phyloP scores from a whole-genome alignment of 2,888 invertebrate species.

The Agonopterix heracliana region DNA sequence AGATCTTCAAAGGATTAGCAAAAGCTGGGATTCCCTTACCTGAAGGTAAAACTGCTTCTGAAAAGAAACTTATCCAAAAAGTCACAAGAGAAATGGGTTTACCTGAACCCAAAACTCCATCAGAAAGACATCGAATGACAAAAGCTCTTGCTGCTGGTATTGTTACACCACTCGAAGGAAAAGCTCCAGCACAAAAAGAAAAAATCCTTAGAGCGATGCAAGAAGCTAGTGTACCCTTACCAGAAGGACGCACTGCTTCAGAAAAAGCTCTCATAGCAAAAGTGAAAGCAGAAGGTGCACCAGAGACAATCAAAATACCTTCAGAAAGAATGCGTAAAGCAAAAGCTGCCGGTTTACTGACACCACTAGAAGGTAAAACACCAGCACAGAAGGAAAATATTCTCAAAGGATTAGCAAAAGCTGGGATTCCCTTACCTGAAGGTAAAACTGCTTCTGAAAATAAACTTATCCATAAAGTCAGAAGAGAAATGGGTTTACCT shows the following conservation, averaged over 20 bases:
- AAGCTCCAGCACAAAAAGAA: slow-evolving; percentile 18
- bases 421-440: slow-evolving; percentile 23
- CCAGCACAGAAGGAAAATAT: slow-evolving; percentile 24
- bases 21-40: slow-evolving; percentile 20
- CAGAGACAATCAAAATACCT: neutral
- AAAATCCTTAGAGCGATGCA: slow-evolving; percentile 13
- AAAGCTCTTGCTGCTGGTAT: slow-evolving; percentile 22
- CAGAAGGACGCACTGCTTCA: slow-evolving; percentile 8
- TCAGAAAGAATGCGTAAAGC: slow-evolving; percentile 18
- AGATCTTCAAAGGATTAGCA: slow-evolving; percentile 13
- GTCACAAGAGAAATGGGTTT: slow-evolving; percentile 21
- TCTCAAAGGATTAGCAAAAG: slow-evolving; percentile 11
- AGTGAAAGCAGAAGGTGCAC: neutral
- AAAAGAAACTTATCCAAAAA: slow-evolving; percentile 23
- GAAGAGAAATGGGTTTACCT: slow-evolving; percentile 24
- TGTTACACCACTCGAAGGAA: slow-evolving; percentile 24
- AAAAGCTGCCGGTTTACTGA: slow-evolving; percentile 21
- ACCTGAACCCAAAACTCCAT: slow-evolving; percentile 25
- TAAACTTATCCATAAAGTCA: slow-evolving; percentile 19
- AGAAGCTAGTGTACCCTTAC: slow-evolving; percentile 9
- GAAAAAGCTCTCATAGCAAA: slow-evolving; percentile 7
- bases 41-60: slow-evolving; percentile 25
- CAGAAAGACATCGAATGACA: slow-evolving; percentile 16
- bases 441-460: slow-evolving; percentile 27
- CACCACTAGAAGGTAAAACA: slow-evolving; percentile 29